Percentiles rank a stretch among this genome's conserved stretches.
phyloP scores from a whole-genome alignment of 30 jellyfish, hydroid and myxozoan genomes.

The Aurelia coerulea region DNA sequence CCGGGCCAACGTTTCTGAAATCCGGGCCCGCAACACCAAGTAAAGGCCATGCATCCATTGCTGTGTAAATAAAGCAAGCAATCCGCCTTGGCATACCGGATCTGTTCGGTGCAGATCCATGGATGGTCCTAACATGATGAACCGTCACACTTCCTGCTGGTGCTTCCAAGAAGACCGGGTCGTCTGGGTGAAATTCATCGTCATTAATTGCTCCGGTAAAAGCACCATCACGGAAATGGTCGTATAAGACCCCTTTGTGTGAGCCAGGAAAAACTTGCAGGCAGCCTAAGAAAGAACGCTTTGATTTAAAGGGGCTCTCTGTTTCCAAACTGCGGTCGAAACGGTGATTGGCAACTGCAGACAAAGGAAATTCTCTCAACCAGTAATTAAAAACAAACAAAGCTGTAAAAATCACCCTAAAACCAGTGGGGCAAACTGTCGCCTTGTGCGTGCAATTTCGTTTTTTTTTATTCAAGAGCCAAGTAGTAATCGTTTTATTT shows the following conservation, averaged over 20 bases:
- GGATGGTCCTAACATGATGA: constrained; percentile 77
- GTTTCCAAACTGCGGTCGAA: background rate
- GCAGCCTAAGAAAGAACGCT: constrained; percentile 57
- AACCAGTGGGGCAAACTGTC: no score
- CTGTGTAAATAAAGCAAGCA: constrained; percentile 62
- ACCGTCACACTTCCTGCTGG: constrained; percentile 81
- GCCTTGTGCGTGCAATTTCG: no score
- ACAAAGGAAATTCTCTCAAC: no score
- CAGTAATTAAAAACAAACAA: no score
- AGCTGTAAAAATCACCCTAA: no score
- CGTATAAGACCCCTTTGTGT: constrained; percentile 77
- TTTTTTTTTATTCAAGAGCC: no score
- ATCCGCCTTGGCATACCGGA: constrained; percentile 65
- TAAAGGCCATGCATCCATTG: constrained; percentile 93
- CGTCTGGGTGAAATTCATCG: constrained; percentile 45
- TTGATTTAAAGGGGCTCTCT: background rate
- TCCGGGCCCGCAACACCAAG: constrained; percentile 84
- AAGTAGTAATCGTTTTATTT: no score
- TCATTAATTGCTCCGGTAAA: constrained; percentile 68
- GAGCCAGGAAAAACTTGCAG: constrained; percentile 76
- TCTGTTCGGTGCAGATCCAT: constrained; percentile 79
- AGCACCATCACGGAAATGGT: constrained; percentile 43
- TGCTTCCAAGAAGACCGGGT: constrained; percentile 62
- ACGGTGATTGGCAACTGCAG: no score
- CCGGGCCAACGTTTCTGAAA: constrained; percentile 66